These are phyloP conservation scores for Eunapius fragilis DNA, from an alignment of 37 sponge, comb jelly and placozoan species.

Conservation along the genomic window DNA sequence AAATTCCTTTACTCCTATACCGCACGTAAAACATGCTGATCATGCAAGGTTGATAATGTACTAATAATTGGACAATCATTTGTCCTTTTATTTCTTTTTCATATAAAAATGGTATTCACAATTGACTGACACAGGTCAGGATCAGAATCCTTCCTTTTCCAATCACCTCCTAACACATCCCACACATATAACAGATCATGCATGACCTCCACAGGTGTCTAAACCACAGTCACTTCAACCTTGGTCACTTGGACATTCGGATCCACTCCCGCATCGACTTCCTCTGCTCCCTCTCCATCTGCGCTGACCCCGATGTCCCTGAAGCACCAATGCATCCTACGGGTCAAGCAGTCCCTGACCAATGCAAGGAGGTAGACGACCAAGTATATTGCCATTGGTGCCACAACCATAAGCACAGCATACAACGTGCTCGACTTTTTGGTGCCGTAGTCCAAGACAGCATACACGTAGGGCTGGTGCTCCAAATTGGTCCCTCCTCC, in stretches of 20 bases:
- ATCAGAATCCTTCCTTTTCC: no score
- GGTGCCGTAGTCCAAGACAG: slow-evolving; percentile 32
- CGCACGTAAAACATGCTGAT: no score
- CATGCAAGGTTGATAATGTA: no score
- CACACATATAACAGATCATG: no score
- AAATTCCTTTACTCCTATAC: no score
- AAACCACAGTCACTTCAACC: not conserved
- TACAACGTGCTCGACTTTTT: not conserved
- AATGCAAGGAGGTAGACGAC: slow-evolving; percentile 26
- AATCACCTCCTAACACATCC: no score
- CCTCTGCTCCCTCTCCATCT: not conserved
- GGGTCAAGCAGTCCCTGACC: slow-evolving; percentile 34
- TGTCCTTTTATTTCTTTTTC: no score
- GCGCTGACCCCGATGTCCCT: slow-evolving; percentile 10
- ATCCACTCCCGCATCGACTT: not conserved
- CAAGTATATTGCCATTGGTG: slow-evolving; percentile 10
- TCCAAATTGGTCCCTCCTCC: slow-evolving; percentile 56
- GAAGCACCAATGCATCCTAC: slow-evolving; percentile 8
- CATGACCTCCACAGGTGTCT: no score
- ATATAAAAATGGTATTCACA: no score
- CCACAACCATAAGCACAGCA: slow-evolving; percentile 10
- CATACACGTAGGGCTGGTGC: slow-evolving; percentile 44
- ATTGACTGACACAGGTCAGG: no score
- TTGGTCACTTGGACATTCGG: slow-evolving; percentile 9
- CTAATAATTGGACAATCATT: no score